Conservation (phyloP, 1,140 invertebrate species). For the Listronotus bonariensis region DNA sequence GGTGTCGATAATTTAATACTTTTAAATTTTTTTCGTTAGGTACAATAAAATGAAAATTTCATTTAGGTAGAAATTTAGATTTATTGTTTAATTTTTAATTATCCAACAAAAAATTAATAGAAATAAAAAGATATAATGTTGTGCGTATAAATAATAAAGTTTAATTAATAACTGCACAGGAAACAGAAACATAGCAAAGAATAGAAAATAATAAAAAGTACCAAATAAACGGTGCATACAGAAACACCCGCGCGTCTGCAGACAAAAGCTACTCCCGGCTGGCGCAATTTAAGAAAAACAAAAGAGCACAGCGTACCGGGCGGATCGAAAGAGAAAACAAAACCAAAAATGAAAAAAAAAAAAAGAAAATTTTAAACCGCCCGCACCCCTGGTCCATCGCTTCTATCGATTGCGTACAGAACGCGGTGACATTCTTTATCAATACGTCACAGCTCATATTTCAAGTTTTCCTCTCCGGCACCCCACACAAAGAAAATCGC, state of each 20-base stretch:
- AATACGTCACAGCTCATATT: slow-evolving; percentile 61
- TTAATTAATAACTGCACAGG: slow-evolving; percentile 38
- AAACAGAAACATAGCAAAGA: slow-evolving; percentile 33
- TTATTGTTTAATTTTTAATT: too few species aligned
- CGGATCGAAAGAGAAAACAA: slow-evolving; percentile 34
- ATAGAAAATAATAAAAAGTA: slow-evolving; percentile 27
- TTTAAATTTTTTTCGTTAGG: too few species aligned
- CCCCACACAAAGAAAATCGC: slow-evolving; percentile 56
- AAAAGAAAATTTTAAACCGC: slow-evolving; percentile 27
- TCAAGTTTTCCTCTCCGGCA: slow-evolving; percentile 56
- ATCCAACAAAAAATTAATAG: too few species aligned
- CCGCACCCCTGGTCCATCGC: slow-evolving; percentile 30
- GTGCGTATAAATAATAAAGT: slow-evolving; percentile 28
- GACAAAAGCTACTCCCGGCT: slow-evolving; percentile 34
- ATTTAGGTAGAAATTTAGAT: too few species aligned
- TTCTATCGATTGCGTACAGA: slow-evolving; percentile 59
- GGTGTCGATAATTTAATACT: too few species aligned
- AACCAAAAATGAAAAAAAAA: slow-evolving; percentile 40
- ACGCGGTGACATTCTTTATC: slow-evolving; percentile 66
- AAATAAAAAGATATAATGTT: too few species aligned
- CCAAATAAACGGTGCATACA: slow-evolving; percentile 32
- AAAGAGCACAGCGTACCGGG: slow-evolving; percentile 38
- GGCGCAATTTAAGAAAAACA: slow-evolving; percentile 43
- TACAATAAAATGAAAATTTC: too few species aligned
- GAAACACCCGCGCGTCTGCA: slow-evolving; percentile 38